Conservation (phyloP, 2,797 vertebrate species). For the Geotrypetes seraphini region DNA sequence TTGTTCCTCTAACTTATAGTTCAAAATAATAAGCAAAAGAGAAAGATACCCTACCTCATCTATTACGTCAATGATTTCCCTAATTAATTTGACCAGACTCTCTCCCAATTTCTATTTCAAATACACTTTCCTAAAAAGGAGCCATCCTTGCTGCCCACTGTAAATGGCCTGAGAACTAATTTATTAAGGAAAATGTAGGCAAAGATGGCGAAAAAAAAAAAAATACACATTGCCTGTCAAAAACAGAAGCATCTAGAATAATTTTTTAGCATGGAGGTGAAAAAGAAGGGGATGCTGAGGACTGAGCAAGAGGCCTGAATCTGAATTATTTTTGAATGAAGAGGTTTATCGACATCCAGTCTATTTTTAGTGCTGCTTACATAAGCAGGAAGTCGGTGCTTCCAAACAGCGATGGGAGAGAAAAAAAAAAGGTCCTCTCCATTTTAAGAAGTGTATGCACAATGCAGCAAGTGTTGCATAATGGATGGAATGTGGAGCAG, state of each 20-base stretch:
- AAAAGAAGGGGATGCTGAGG: no score
- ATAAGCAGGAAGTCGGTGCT: slow-evolving; percentile 11
- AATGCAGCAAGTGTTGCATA: slow-evolving; percentile 5
- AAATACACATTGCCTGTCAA: no score
- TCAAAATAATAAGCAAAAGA: slow-evolving; percentile 8
- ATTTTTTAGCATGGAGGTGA: no score
- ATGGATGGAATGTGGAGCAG: slow-evolving; percentile 5
- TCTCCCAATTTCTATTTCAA: not conserved
- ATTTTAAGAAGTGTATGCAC: slow-evolving; percentile 37
- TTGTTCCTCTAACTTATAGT: slow-evolving; percentile 33
- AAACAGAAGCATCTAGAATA: no score
- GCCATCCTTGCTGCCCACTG: no score
- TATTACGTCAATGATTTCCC: not conserved
- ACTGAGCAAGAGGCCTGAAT: no score
- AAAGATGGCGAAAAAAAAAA: no score
- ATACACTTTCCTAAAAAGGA: no score
- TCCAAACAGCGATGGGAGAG: no score
- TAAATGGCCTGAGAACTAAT: no score
- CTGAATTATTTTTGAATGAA: no score
- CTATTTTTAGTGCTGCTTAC: slow-evolving; percentile 5
- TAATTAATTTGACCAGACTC: not conserved
- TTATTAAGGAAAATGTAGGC: no score
- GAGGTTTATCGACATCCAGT: slow-evolving; percentile 14
- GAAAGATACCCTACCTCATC: not conserved
- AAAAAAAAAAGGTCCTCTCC: slow-evolving; percentile 22